phyloP scores from a whole-genome alignment of 1,140 invertebrate species.

The Hestina assimilis region DNA sequence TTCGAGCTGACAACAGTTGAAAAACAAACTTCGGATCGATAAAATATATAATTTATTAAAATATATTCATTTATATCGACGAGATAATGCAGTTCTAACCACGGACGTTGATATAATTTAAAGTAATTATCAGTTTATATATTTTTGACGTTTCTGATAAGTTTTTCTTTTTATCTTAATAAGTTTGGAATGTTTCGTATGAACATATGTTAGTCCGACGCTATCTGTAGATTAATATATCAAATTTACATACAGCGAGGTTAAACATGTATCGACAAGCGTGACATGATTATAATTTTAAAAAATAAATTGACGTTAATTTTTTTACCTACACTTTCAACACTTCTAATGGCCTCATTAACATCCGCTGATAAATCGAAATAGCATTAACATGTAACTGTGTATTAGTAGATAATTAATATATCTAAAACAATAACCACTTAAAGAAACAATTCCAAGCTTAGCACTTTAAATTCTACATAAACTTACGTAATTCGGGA shows the following conservation, averaged over 20 bases:
- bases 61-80: conserved; percentile 20
- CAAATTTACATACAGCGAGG: conserved; percentile 14
- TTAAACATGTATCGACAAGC: conserved; percentile 10
- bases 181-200: conserved; percentile 6
- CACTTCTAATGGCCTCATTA: conserved; percentile 13
- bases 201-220: conserved; percentile 4
- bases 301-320: conserved; percentile 8
- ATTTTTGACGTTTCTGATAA: conserved; percentile 1
- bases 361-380: conserved; percentile 1
- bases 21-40: background rate
- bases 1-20: background rate
- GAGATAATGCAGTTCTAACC: conserved; percentile 22
- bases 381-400: background rate
- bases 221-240: conserved; percentile 9
- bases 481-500: no score
- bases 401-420: background rate
- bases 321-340: conserved; percentile 10
- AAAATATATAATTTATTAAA: conserved; percentile 21
- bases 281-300: conserved; percentile 14
- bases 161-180: conserved; percentile 5
- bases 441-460: background rate
- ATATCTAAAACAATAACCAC: background rate
- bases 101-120: conserved; percentile 14
- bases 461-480: no score
- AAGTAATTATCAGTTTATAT: conserved; percentile 19